A percentile compares a stretch with the other conserved stretches of the same genome.
phyloP scores from a whole-genome alignment of 1,140 invertebrate species.

The Neodiprion lecontei region DNA sequence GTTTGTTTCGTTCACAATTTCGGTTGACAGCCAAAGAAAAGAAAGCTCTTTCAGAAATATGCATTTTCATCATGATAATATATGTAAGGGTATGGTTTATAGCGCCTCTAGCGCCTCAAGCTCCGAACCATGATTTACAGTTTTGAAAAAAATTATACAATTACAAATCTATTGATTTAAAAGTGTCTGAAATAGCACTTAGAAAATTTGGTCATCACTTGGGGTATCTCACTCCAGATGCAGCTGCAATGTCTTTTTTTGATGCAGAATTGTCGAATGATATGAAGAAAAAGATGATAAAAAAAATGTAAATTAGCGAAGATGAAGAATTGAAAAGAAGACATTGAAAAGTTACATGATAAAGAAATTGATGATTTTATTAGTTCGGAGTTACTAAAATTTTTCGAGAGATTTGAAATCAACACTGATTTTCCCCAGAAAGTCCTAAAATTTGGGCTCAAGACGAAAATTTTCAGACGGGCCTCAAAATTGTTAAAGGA shows the following conservation, averaged over 20 bases:
- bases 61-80: slow-evolving; percentile 36
- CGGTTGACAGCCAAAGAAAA: slow-evolving; percentile 29
- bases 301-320: not conserved
- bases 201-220: slow-evolving; percentile 35
- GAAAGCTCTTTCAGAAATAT: slow-evolving; percentile 25
- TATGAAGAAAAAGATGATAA: not conserved
- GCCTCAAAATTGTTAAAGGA: slow-evolving; percentile 8
- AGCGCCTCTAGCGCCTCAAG: slow-evolving; percentile 24
- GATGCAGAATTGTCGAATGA: slow-evolving; percentile 18
- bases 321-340: not conserved
- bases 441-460: slow-evolving; percentile 15
- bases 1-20: slow-evolving; percentile 20
- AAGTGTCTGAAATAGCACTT: slow-evolving; percentile 21
- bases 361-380: slow-evolving; percentile 15
- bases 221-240: slow-evolving; percentile 33
- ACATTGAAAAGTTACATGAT: not conserved
- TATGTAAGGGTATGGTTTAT: slow-evolving; percentile 40
- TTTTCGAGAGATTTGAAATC: slow-evolving; percentile 16
- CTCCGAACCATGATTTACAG: slow-evolving; percentile 33
- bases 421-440: slow-evolving; percentile 16
- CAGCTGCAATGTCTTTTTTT: slow-evolving; percentile 33
- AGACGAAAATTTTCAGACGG: slow-evolving; percentile 19
- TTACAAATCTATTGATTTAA: slow-evolving; percentile 24
- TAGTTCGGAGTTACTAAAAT: not conserved
- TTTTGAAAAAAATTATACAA: slow-evolving; percentile 30